These are phyloP conservation scores for Pollenia labialis DNA, from an alignment of 2,888 invertebrate species.

Conservation along the genomic window DNA sequence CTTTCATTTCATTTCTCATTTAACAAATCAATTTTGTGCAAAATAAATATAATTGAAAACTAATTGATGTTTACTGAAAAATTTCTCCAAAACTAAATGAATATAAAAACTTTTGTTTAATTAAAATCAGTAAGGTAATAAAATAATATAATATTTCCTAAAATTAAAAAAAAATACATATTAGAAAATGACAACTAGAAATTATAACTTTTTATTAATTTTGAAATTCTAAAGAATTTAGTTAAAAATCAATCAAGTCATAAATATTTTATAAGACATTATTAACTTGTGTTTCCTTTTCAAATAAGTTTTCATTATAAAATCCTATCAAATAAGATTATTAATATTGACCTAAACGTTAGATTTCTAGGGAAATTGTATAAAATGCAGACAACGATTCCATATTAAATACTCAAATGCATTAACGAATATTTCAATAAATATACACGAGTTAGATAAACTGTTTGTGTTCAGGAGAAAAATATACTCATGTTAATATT, in stretches of 20 bases:
- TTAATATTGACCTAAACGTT: constrained; percentile 30
- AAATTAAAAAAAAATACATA: background rate
- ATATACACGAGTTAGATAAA: background rate
- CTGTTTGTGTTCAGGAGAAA: constrained; percentile 8
- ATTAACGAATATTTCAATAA: background rate
- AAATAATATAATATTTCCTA: background rate
- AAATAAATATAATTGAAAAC: constrained; percentile 35
- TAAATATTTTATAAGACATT: constrained; percentile 13
- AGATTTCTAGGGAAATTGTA: constrained; percentile 43
- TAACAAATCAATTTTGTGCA: background rate
- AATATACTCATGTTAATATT: constrained; percentile 18
- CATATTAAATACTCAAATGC: background rate
- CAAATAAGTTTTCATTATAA: constrained; percentile 1
- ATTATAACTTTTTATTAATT: constrained; percentile 17
- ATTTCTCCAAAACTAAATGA: background rate
- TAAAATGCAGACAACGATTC: constrained; percentile 63
- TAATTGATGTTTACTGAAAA: constrained; percentile 35
- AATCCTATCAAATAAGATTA: constrained; percentile 18
- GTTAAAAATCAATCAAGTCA: constrained; percentile 30
- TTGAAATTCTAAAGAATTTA: background rate
- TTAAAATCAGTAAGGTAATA: background rate
- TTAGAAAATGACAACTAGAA: background rate
- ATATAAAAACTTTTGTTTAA: background rate
- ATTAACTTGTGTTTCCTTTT: background rate
- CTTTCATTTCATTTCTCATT: constrained; percentile 28